Evolutionary conservation across 1,140 invertebrate genomes (phyloP), one percentile per base, ranked within the genome.

Genomic region (Papilio dardanus): DNA sequence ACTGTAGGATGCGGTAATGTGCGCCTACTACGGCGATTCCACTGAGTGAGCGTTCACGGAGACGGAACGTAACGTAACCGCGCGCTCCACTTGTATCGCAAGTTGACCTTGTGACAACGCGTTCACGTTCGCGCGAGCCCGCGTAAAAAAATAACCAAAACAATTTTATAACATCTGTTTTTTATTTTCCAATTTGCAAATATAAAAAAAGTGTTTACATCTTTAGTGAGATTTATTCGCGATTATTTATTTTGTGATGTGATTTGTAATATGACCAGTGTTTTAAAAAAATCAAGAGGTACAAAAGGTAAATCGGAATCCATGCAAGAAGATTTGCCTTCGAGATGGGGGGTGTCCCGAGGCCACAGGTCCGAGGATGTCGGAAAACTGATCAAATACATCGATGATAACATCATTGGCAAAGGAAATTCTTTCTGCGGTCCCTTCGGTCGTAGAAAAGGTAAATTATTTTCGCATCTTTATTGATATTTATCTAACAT

Each of bases 381-480:
- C 12, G 93, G 92, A 21, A 96, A 96, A 85, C 89, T 97, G 77
- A 93, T 97, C 50, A 96, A 96, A 85, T 97, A 96, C 87, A 96
- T 97, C 76, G 96, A 96, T 85, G 95, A 97, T 76, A 97, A 96
- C 92, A 94, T 97, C 69, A 96, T 97, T 83, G 97, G 97, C 71
- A 97, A 96, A 85, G 95, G 96, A 81, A 95, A 95, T 78, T 96
- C 96, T 8, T 97, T 97, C 88, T 94, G 95, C 81, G 96, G 97
- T 50, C 97, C 97, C n/a, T 98, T 96, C 86, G 97, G 97, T 79
- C 92, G 96, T 54, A 94, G 97, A 87, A 96, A 97, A 96, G 96
- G 97, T 97, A 93, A 93, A 33, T 19, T 67, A 24, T 37, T 54
- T 58, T 58, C 46, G 5, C 42, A 1, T 46, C n/a, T n/a, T n/a